Evolutionary conservation across 2,113 vertebrate species (phyloP).

Genomic region (Osmerus eperlanus): DNA sequence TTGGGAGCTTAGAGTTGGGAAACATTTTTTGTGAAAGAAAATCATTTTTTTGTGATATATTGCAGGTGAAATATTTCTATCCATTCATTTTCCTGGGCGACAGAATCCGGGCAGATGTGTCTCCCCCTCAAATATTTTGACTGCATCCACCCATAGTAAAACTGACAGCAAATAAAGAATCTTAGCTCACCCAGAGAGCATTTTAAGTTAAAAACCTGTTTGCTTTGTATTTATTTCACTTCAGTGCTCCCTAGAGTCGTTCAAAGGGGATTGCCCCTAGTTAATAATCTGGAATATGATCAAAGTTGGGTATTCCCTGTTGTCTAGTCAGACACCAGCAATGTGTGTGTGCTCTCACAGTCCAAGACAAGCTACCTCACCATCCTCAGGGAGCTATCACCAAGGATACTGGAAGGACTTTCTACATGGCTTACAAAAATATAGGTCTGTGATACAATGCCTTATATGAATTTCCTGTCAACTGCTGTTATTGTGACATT

Average conservation of each 20-base stretch:
- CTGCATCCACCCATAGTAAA: conserved; percentile 19
- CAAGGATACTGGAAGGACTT: conserved; percentile 12
- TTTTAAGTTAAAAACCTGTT: neutral
- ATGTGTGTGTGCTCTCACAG: neutral
- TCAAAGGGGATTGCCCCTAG: neutral
- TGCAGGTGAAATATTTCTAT: neutral
- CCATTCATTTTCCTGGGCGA: neutral
- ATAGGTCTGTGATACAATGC: conserved; percentile 12
- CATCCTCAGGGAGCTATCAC: neutral
- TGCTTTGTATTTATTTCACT: neutral
- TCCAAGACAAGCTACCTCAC: conserved; percentile 1
- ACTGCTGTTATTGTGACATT: conserved; percentile 2
- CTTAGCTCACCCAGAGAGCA: conserved; percentile 4
- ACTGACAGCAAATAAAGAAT: neutral
- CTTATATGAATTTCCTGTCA: neutral
- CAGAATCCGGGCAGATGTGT: neutral
- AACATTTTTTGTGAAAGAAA: neutral
- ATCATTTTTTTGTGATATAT: neutral
- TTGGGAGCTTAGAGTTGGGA: no score
- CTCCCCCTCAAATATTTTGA: neutral
- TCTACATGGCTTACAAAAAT: conserved; percentile 12
- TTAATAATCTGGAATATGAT: neutral
- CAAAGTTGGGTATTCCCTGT: neutral
- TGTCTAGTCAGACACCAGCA: neutral
- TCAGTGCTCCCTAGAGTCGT: neutral